These are phyloP conservation scores for Paratrypauchen microcephalus DNA, from an alignment of 2,797 vertebrate species.

Conservation along the genomic window DNA sequence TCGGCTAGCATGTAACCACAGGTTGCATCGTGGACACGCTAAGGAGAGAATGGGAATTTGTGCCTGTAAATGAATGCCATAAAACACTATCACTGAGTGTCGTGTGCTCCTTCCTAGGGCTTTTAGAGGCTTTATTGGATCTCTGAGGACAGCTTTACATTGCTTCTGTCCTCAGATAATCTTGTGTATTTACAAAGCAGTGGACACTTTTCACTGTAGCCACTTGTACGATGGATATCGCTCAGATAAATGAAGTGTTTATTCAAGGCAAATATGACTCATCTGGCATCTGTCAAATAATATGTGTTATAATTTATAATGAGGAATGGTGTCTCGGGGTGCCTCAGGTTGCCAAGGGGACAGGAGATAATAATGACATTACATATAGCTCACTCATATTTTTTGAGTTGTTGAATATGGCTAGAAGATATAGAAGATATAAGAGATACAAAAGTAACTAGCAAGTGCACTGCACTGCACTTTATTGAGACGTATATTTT, in stretches of 20 bases:
- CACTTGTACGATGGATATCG: not conserved
- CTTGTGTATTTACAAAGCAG: constrained; percentile 17
- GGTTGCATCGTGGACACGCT: constrained; percentile 21
- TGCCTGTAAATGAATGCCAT: constrained; percentile 42
- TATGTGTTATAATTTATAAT: not conserved
- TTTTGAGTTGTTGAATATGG: too few species aligned
- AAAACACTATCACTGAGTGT: constrained; percentile 48
- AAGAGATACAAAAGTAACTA: not conserved
- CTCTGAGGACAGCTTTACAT: constrained; percentile 36
- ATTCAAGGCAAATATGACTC: not conserved
- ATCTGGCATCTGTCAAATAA: not conserved
- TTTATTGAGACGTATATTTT: not conserved
- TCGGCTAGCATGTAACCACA: constrained; percentile 25
- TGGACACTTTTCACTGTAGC: not conserved
- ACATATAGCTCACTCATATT: too few species aligned
- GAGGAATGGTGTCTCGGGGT: not conserved
- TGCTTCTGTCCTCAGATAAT: constrained; percentile 18
- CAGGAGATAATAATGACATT: not conserved
- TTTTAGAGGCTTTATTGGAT: constrained; percentile 49
- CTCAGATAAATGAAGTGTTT: not conserved
- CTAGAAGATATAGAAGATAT: not conserved
- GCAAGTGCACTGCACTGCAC: not conserved
- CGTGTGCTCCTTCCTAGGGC: constrained; percentile 37
- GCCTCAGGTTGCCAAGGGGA: not conserved
- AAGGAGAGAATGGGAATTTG: constrained; percentile 22